Conservation (phyloP, 1,140 invertebrate species). For the Sesamia nonagrioides region DNA sequence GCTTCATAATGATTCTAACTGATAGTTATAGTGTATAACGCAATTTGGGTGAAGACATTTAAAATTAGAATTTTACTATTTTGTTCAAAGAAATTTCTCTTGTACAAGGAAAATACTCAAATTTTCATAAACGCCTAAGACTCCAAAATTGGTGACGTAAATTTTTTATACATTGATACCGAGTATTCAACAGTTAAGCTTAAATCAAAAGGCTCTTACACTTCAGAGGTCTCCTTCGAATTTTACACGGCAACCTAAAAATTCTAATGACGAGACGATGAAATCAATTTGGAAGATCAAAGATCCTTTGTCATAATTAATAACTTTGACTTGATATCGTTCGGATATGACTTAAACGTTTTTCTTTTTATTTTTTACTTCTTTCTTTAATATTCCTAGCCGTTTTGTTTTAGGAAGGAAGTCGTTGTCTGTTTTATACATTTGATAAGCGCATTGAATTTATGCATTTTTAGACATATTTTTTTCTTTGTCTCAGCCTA, state of each 20-base stretch:
- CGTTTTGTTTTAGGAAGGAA: not conserved
- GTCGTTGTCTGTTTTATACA: not conserved
- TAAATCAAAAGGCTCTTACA: not conserved
- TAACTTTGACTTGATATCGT: not conserved
- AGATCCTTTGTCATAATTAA: constrained; percentile 36
- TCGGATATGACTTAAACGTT: not conserved
- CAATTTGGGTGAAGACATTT: too few relatives aligned
- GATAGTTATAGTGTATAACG: too few relatives aligned
- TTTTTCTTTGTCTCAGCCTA: too few relatives aligned
- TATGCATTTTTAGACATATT: too few relatives aligned
- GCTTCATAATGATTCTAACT: too few relatives aligned
- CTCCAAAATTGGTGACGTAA: too few relatives aligned
- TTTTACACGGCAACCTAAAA: constrained; percentile 9
- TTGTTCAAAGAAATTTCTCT: too few relatives aligned
- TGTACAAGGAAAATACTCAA: too few relatives aligned
- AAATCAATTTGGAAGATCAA: constrained; percentile 40
- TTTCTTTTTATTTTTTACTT: not conserved
- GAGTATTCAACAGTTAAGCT: not conserved
- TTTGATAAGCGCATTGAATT: too few relatives aligned
- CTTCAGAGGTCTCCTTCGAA: not conserved
- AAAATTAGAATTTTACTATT: too few relatives aligned
- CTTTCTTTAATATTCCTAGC: not conserved
- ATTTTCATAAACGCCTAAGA: too few relatives aligned
- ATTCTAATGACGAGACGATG: constrained; percentile 17
- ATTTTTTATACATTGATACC: not conserved